Evolutionary conservation across 2,113 vertebrate species (phyloP).

Genomic region (Saguinus imperator): DNA sequence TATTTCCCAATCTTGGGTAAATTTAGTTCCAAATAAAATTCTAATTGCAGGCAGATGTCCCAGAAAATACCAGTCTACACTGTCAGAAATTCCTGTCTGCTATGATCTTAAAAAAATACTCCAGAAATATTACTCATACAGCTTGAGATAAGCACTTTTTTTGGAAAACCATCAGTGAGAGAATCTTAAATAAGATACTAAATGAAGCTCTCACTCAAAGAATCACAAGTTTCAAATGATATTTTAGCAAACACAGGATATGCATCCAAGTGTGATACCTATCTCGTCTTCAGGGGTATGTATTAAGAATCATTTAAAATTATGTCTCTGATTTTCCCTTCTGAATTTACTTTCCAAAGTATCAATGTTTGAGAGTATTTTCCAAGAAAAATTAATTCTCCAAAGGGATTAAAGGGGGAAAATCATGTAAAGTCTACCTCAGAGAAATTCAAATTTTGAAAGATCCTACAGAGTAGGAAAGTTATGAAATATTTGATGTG

Average conservation of each 20-base stretch:
- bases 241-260: not conserved
- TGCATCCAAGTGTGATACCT: not conserved
- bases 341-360: not conserved
- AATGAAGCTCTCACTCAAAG: not conserved
- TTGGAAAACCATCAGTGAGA: not conserved
- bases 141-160: not conserved
- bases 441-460: slow-evolving; percentile 7
- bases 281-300: not conserved
- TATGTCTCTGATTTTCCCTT: not conserved
- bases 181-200: not conserved
- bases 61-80: not conserved
- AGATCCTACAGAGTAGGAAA: not conserved
- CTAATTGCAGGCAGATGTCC: not conserved
- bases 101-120: not conserved
- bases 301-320: not conserved
- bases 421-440: not conserved
- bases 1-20: not conserved
- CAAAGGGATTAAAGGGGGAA: not conserved
- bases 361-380: slow-evolving; percentile 17
- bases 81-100: not conserved
- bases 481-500: slow-evolving; percentile 24
- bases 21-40: not conserved
- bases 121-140: not conserved
- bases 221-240: not conserved
- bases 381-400: slow-evolving; percentile 2